Evolutionary conservation across 2,797 vertebrate species (phyloP).

Genomic region (Fratercula arctica): DNA sequence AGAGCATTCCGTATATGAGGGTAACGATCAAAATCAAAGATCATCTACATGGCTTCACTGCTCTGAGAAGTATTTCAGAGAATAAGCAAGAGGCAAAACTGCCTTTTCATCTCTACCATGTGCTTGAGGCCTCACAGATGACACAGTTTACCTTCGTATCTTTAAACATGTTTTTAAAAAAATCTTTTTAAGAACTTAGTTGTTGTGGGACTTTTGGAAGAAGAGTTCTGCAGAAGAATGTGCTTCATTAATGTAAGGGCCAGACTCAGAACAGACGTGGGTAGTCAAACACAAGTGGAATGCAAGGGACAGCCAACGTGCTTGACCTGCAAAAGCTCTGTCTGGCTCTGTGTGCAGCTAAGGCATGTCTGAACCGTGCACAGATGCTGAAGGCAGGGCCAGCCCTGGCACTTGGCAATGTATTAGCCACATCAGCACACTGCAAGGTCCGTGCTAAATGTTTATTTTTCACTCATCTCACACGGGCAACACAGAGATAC

Average conservation of each 20-base stretch:
- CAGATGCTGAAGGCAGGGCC: not conserved
- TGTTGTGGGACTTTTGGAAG: not conserved
- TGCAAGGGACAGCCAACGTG: not conserved
- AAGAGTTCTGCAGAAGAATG: not conserved
- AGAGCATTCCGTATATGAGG: not conserved
- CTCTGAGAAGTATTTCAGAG: not conserved
- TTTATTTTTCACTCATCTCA: not conserved
- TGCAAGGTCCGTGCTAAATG: not conserved
- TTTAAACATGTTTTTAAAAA: not conserved
- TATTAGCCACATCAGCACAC: not conserved
- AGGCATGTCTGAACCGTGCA: not conserved
- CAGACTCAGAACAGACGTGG: not conserved
- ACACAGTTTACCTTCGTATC: fast-evolving
- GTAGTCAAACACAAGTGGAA: not conserved
- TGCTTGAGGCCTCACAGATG: not conserved
- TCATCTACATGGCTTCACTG: not conserved
- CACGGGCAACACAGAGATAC: fast-evolving
- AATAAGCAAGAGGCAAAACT: not conserved
- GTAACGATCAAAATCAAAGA: not conserved
- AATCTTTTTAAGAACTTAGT: not conserved
- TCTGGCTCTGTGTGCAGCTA: not conserved
- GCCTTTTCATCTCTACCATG: not conserved
- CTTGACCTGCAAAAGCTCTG: not conserved
- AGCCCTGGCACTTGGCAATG: not conserved
- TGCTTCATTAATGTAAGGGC: not conserved